These are phyloP conservation scores for Sphaerophoria rueppellii DNA, from an alignment of 2,888 invertebrate species.

Conservation along the genomic window DNA sequence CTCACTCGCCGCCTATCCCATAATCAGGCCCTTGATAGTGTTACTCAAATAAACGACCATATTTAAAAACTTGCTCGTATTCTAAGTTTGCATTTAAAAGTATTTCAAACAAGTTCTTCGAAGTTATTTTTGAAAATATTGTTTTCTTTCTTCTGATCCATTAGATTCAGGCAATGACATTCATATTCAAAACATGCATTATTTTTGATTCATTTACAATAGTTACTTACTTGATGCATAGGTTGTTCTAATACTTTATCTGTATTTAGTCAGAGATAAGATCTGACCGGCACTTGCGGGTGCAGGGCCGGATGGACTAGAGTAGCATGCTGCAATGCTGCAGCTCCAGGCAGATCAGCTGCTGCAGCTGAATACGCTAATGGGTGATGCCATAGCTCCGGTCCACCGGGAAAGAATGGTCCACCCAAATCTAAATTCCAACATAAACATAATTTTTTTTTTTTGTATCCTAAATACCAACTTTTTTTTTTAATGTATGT, in stretches of 20 bases:
- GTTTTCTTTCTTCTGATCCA: background rate
- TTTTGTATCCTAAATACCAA: background rate
- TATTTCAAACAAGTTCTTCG: constrained; percentile 9
- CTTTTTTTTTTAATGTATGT: constrained; percentile 57
- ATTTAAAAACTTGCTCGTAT: too few relatives aligned
- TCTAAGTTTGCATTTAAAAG: too few relatives aligned
- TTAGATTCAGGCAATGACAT: constrained; percentile 2
- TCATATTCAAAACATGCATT: constrained; percentile 67
- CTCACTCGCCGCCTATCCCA: too few relatives aligned
- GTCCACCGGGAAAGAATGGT: constrained; percentile 97
- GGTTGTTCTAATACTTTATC: constrained; percentile 83
- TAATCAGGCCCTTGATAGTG: too few relatives aligned
- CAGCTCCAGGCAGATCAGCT: constrained; percentile 91
- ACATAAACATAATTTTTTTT: constrained; percentile 8
- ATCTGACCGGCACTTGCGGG: constrained; percentile 98
- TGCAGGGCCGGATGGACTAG: constrained; percentile 98
- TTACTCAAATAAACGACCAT: too few relatives aligned
- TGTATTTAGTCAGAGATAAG: constrained; percentile 98
- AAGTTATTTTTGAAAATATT: background rate
- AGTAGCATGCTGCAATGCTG: constrained; percentile 92
- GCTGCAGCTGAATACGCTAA: constrained; percentile 90
- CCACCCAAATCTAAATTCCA: constrained; percentile 92
- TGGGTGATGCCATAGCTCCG: constrained; percentile 97
- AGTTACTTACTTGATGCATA: constrained; percentile 82
- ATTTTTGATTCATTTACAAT: constrained; percentile 27